Base-by-base conservation (phyloP, 2,113 vertebrate species). In the Tetraodon nigroviridis region DNA sequence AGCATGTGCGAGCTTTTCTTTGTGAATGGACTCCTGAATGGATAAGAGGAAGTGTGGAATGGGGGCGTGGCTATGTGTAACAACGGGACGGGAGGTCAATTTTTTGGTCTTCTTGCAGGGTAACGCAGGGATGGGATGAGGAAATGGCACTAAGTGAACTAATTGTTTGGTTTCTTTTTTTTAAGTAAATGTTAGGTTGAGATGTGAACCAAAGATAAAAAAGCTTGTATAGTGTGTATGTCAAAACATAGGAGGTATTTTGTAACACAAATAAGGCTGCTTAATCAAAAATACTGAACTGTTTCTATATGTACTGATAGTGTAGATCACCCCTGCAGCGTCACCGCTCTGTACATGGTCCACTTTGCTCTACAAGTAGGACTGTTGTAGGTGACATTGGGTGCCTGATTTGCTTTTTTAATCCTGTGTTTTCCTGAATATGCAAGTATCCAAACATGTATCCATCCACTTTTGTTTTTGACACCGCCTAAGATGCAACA, bases 1-100 rank as follows among this genome's bases (percentile, higher is more conserved):
- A 55, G 68, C 71, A 40, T 81, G 81, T 40, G 50, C 83, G 66
- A 67, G 69, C 76, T 86, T 88, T 90, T 89, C 84, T 89, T 92
- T 84, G 87, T 75, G 91, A 88, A 91, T 83, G 91, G 93, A 92
- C 89, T 93, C 91, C 85, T 90, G 93, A 84, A 89, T 83, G 84
- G 88, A 90, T 88, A 80, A 84, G 91, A 91, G 95, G 89, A 98
- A 92, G 94, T 97, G 93, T 82, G 80, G 85, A 87, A 91, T 87
- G 90, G 88, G 91, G 77, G 84, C 18, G 86, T 64, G 89, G 84
- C 91, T 89, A 90, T 87, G 90, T 91, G 89, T 85, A 64, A 78
- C 55, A 78, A 71, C 75, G 79, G 75, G 47, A 61, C 61, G 69
- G 78, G 65, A 57, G 70, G 64, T 41, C 75, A 52, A 64, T 37